Base-by-base conservation (phyloP, 1,140 invertebrate genomes). In the Eciton burchellii region DNA sequence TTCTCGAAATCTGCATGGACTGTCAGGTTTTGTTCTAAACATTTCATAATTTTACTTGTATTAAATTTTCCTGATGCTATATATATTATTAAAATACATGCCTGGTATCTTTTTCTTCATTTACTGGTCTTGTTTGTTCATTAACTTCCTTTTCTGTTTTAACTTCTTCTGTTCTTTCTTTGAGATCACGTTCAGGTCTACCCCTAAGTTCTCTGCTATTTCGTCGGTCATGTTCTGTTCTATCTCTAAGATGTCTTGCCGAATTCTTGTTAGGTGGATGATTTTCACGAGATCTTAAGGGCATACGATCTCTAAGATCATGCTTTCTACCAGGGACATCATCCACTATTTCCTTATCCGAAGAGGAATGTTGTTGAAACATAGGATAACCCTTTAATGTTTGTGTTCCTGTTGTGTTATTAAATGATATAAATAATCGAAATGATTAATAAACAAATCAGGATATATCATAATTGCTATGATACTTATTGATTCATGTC, bases 321-420 rank as follows among this genome's bases (percentile, higher is more conserved):
- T 89, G 84, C 29, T 91, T 90, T 66, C 91, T 87, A n/a, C 92
- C 89, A 29, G 91, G 72, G 24, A 91, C 90, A 66, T 93, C 93
- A 76, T 94, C 93, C 3, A 85, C 92, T 84, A 94, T 89, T 62
- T 94, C 93, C 76, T 94, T 94, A 54, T 94, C 93, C 1, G 93
- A 93, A 26, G 92, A 94, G n/a, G 92, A 93, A 83, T 92, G 90
- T 82, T 92, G 91, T 73, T 93, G 93, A 86, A 94, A 94, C 94
- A 94, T 94, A 57, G 94, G 92, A 85, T 94, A 94, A 47, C 94
- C 93, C 84, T 94, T 93, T 26, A 94, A 87, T 2, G 93, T 94
- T 90, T 94, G 94, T 0, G 93, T 94, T 65, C 93, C 93, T 94
- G 26, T 35, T 87, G 84, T 43, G 84, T 43, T 74, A 49, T 66